Conservation (phyloP, 2,113 vertebrate species). For the Ceyx margarethae region DNA sequence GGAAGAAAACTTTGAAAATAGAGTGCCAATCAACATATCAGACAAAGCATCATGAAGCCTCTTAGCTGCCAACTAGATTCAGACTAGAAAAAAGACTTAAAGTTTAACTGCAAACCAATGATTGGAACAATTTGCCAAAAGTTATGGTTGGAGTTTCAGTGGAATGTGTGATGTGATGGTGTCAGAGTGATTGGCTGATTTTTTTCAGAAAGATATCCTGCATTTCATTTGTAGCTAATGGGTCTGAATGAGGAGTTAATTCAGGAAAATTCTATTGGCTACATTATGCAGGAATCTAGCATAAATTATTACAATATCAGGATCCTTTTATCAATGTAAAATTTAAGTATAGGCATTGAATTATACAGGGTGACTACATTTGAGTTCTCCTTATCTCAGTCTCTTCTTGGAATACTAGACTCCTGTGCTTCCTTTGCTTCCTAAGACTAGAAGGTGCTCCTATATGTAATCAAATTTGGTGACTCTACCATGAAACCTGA, state of each 20-base stretch:
- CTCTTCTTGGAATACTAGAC: neutral
- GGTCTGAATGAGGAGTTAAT: neutral
- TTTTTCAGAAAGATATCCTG: neutral
- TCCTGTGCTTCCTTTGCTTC: neutral
- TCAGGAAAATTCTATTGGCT: neutral
- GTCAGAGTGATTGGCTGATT: neutral
- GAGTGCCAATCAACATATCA: neutral
- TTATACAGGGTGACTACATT: neutral
- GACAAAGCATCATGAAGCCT: neutral
- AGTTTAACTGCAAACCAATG: fast-evolving
- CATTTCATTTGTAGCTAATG: neutral
- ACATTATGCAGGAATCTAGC: neutral
- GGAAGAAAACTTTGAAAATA: neutral
- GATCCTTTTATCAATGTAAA: neutral
- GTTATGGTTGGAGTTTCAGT: neutral
- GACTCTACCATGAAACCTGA: neutral
- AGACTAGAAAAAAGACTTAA: neutral
- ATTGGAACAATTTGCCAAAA: neutral
- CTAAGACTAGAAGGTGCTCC: neutral
- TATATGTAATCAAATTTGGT: neutral
- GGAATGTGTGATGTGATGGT: neutral
- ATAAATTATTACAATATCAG: neutral
- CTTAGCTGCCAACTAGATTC: neutral
- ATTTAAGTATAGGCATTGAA: neutral
- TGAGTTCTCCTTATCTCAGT: neutral